Conservation (phyloP, 2,113 vertebrate genomes). For the Stegastes partitus region DNA sequence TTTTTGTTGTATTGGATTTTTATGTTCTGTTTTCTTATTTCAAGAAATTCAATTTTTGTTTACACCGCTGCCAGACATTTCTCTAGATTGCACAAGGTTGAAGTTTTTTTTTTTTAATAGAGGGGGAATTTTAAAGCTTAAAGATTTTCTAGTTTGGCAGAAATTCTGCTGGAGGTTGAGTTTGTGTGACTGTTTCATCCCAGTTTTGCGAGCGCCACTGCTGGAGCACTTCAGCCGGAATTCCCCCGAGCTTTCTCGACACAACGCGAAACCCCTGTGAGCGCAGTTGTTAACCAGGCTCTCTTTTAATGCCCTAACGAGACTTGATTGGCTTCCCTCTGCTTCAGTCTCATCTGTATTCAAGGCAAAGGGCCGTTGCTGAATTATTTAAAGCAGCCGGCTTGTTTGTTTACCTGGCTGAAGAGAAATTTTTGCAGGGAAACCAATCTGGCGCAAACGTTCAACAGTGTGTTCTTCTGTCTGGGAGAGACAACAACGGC, state of each 20-base stretch:
- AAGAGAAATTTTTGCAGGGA: slow-evolving; percentile 37
- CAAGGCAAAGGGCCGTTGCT: slow-evolving; percentile 33
- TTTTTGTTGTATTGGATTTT: too few species aligned
- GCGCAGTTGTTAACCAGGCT: slow-evolving; percentile 17
- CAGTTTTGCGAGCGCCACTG: not conserved
- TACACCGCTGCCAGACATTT: too few species aligned
- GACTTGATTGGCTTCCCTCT: slow-evolving; percentile 10
- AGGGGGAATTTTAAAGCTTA: not conserved
- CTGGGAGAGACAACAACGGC: slow-evolving; percentile 10
- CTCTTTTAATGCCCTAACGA: slow-evolving; percentile 16
- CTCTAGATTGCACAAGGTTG: too few species aligned
- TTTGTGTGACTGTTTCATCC: slow-evolving; percentile 1
- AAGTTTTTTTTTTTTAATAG: not conserved
- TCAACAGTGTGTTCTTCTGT: slow-evolving; percentile 15
- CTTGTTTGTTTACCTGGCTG: slow-evolving; percentile 65
- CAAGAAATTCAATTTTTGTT: too few species aligned
- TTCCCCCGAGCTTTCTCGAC: not conserved
- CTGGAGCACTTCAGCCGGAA: not conserved
- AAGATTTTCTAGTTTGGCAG: not conserved
- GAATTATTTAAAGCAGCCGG: slow-evolving; percentile 64
- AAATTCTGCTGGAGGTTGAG: not conserved
- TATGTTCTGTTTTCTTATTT: too few species aligned
- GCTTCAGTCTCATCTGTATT: slow-evolving; percentile 51
- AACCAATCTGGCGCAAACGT: slow-evolving; percentile 4
- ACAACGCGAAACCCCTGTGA: not conserved